phyloP scores from a whole-genome alignment of 2,797 vertebrate species.

The Semaprochilodus insignis region DNA sequence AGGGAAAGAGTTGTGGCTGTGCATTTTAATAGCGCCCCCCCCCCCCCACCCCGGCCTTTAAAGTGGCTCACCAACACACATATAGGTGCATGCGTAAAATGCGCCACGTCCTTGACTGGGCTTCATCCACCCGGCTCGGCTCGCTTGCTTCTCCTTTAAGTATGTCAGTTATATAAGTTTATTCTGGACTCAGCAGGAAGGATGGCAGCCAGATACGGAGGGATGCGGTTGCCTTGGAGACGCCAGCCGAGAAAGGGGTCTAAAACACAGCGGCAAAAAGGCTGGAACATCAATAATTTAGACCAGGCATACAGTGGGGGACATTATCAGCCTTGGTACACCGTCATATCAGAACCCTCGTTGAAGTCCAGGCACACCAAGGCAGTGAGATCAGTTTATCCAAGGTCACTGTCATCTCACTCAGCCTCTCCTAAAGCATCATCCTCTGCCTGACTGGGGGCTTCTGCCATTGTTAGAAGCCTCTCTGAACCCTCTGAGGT shows the following conservation, averaged over 20 bases:
- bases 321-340: slow-evolving; percentile 24
- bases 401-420: not conserved
- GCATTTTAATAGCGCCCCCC: not conserved
- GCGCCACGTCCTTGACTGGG: not conserved
- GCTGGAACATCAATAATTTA: slow-evolving; percentile 45
- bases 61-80: not conserved
- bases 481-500: not conserved
- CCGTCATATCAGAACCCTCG: not conserved
- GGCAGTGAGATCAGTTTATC: not conserved
- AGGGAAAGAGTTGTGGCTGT: not conserved
- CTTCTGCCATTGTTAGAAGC: not conserved
- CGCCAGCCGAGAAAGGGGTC: slow-evolving; percentile 39
- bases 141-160: slow-evolving; percentile 14
- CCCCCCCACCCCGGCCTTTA: too few species aligned
- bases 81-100: too few species aligned
- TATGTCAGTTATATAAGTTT: slow-evolving; percentile 45
- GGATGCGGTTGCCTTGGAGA: slow-evolving; percentile 57
- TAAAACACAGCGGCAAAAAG: slow-evolving; percentile 18
- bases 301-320: not conserved
- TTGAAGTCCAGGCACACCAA: not conserved
- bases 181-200: slow-evolving; percentile 33
- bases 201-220: slow-evolving; percentile 32
- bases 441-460: too few species aligned
- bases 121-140: too few species aligned
- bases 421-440: not conserved